phyloP scores from a whole-genome alignment of 2,888 invertebrate genomes.

The Parnassius mnemosyne region DNA sequence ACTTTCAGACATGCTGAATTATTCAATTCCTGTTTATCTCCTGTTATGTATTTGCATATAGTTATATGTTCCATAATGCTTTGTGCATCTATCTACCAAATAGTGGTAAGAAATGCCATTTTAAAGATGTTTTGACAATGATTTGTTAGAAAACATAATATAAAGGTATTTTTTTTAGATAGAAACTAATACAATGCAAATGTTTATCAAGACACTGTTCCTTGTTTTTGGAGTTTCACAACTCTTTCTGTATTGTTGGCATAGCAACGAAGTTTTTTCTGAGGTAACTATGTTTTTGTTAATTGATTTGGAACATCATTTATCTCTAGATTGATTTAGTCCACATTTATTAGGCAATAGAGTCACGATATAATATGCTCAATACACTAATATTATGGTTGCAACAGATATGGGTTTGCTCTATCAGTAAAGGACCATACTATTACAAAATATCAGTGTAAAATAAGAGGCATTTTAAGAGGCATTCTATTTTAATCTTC shows the following conservation, averaged over 20 bases:
- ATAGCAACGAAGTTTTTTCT: constrained; percentile 63
- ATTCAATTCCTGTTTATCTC: constrained; percentile 61
- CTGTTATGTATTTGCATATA: constrained; percentile 66
- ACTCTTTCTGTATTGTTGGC: constrained; percentile 70
- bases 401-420: no score
- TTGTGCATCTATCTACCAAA: constrained; percentile 66
- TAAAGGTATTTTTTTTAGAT: constrained; percentile 40
- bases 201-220: constrained; percentile 59
- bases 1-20: constrained; percentile 54
- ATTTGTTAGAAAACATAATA: background rate
- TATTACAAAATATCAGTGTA: no score
- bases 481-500: no score
- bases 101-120: constrained; percentile 47
- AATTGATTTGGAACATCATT: no score
- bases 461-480: no score
- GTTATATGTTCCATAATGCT: constrained; percentile 68
- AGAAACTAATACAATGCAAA: constrained; percentile 56
- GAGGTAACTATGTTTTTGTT: constrained; percentile 45
- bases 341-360: no score
- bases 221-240: constrained; percentile 64
- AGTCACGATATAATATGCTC: no score
- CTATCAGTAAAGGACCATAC: no score
- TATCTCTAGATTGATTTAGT: no score
- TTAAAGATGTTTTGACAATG: background rate
- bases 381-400: no score